Base-by-base conservation (phyloP, 1,140 invertebrate species). In the Trichoplusia ni region DNA sequence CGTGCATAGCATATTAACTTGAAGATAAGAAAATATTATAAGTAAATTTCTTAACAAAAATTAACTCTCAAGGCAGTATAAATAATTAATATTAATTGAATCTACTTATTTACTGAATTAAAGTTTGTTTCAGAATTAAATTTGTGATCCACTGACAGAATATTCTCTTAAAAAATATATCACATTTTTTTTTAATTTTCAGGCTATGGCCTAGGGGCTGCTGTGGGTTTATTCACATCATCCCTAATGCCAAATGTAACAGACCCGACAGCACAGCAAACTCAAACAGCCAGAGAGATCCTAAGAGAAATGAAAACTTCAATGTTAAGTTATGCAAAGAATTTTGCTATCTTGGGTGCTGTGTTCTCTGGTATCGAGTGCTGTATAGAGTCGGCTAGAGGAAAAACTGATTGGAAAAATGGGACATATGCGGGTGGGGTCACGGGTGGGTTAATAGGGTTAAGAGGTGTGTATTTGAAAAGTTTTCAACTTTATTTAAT, bases 371-470 rank as follows among this genome's bases (percentile, higher is more conserved):
- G 94, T 4, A 94, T 98, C 6, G 98, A 99, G 91, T 99, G 98
- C 85, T 92, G 94, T 13, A 96, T 99, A 82, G 98, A 99, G 94
- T 94, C 93, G 56, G 96, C 97, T 89, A 93, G 98, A 76, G 98
- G 97, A 18, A 98, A 98, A 89, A 95, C 94, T 40, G 98, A 99
- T 85, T 98, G 98, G 97, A 96, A 95, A 79, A 99, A 99, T 93
- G 97, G 97, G 8, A 98, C 97, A 6, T 95, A 97, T 84, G 97
- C 98, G 73, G 98, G 98, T 56, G 98, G 93, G 44, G 93, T 99
- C 42, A 98, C 98, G 35, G 98, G 98, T 64, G 98, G 98, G 37
- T 75, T 99, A n/a, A 96, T 99, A 84, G 98, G 98, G 27, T 90
- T 99, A 44, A 93, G 98, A 94, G 96, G 96, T 97, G n/a, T n/a